Evolutionary conservation across 2,888 invertebrate genomes (phyloP), one percentile per base, ranked within the genome.

Genomic region (Galerucella calmariensis): DNA sequence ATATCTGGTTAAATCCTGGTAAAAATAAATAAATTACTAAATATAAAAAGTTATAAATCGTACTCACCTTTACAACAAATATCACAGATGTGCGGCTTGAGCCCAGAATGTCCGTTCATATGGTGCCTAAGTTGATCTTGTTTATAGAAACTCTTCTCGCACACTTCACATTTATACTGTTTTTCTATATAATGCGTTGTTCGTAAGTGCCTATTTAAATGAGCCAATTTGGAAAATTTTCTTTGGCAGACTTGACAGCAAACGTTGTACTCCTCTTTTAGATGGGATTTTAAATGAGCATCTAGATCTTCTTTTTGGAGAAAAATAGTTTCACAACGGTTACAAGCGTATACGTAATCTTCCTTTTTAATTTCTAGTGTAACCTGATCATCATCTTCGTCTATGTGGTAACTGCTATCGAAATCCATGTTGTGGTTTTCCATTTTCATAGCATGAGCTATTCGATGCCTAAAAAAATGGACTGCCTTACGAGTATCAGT

Each of bases 41-140:
- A 12, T 3, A n/a, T 14, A 58, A 72, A 51, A 53, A 35, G 6
- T 46, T 46, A 10, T 12, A 27, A 41, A 16, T 6, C 9, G 46
- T 69, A 44, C 44, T 75, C 77, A 86, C 87, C 90, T 90, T 92
- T 92, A 74, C 87, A 88, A 84, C 91, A 92, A 80, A 90, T 89
- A 48, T 89, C 87, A 83, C 92, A 92, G 16, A 88, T 86, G 82
- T 91, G 89, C 8, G 90, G 89, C 81, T 91, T 92, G 35, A 88
- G 83, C 3, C 90, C 90, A 24, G 88, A 87, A 84, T 92, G 92
- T n/a, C 88, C 87, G 78, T 90, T 90, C 85, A 91, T 87, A 82
- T 92, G 92, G 73, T 89, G 88, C 11, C 87, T 87, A 0, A 92
- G 84, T 79, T 91, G 91, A 67, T 92, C 91, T 1, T 89, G 88